A percentile compares a stretch with the other conserved stretches of the same genome.
These are phyloP conservation scores for Tetranychus piercei DNA, from an alignment of 2,888 invertebrate species.

Conservation along the genomic window DNA sequence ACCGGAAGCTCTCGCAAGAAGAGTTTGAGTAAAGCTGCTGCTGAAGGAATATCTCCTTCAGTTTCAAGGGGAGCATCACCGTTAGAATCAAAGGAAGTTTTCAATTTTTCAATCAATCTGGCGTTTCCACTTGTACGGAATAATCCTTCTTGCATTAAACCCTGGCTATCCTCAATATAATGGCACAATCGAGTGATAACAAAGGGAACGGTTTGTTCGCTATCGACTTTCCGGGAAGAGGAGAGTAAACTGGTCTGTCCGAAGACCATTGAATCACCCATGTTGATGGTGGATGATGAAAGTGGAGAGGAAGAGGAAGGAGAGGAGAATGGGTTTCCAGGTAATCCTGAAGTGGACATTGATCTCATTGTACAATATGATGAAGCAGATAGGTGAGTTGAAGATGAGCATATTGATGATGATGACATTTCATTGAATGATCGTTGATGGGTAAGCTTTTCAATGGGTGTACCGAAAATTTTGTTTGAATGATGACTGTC, in stretches of 20 bases:
- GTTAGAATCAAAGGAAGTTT: constrained; percentile 37
- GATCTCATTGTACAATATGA: neutral
- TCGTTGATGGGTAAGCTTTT: neutral
- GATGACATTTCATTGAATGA: constrained; percentile 2
- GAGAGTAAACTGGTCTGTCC: neutral
- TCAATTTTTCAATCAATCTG: constrained; percentile 38
- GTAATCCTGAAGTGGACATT: neutral
- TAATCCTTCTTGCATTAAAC: constrained; percentile 36
- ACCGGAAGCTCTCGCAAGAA: constrained; percentile 41
- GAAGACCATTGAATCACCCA: neutral
- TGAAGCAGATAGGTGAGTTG: neutral
- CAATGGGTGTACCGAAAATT: constrained; percentile 7
- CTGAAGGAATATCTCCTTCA: constrained; percentile 39
- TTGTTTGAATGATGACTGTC: neutral
- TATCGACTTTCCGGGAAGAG: constrained; percentile 12
- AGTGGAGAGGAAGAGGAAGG: neutral
- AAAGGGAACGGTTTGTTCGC: constrained; percentile 21
- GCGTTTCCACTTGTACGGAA: constrained; percentile 41
- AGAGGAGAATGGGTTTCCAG: neutral
- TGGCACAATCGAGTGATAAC: constrained; percentile 33
- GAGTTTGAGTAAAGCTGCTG: constrained; percentile 40
- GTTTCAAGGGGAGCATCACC: constrained; percentile 41
- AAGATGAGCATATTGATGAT: neutral
- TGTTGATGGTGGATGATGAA: neutral
- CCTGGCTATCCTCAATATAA: constrained; percentile 36